A percentile compares a stretch with the other conserved stretches of the same genome.
These are phyloP conservation scores for Zele albiditarsus DNA, from an alignment of 2,888 invertebrate species.

Conservation along the genomic window DNA sequence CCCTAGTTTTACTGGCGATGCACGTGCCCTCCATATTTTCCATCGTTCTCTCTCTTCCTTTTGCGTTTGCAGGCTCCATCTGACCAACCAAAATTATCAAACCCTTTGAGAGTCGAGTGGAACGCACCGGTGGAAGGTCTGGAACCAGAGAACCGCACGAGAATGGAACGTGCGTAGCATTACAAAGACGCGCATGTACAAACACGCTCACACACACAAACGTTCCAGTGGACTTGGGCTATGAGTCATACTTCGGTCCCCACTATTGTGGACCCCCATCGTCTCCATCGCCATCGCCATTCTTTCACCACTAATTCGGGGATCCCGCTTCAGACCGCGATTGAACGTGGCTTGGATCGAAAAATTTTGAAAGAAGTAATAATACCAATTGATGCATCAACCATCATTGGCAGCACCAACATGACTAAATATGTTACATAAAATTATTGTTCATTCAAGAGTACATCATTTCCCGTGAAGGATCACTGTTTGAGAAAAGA, in stretches of 20 bases:
- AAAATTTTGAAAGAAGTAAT: too few species aligned
- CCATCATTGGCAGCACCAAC: slow-evolving; percentile 1
- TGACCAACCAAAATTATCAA: slow-evolving; percentile 16
- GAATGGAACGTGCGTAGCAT: slow-evolving; percentile 55
- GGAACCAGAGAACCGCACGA: slow-evolving; percentile 39
- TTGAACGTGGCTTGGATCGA: slow-evolving; percentile 1
- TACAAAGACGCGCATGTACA: slow-evolving; percentile 50
- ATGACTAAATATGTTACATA: too few species aligned
- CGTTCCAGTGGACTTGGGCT: slow-evolving; percentile 60
- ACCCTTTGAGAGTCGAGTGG: slow-evolving; percentile 47
- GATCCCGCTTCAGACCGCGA: slow-evolving; percentile 44
- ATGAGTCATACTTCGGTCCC: slow-evolving; percentile 61
- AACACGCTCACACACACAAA: slow-evolving; percentile 43
- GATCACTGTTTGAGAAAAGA: too few species aligned
- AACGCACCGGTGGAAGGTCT: slow-evolving; percentile 39
- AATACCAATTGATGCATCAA: neutral
- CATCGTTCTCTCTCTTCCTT: neutral
- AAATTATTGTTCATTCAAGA: too few species aligned
- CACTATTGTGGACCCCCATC: slow-evolving; percentile 51
- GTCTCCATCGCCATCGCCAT: neutral
- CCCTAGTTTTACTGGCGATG: slow-evolving; percentile 15
- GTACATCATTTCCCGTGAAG: too few species aligned
- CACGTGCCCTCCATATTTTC: slow-evolving; percentile 31
- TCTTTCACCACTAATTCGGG: slow-evolving; percentile 43
- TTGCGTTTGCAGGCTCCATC: slow-evolving; percentile 24